Evolutionary conservation across 2,113 vertebrate species (phyloP).

Genomic region (Anoura caudifer): DNA sequence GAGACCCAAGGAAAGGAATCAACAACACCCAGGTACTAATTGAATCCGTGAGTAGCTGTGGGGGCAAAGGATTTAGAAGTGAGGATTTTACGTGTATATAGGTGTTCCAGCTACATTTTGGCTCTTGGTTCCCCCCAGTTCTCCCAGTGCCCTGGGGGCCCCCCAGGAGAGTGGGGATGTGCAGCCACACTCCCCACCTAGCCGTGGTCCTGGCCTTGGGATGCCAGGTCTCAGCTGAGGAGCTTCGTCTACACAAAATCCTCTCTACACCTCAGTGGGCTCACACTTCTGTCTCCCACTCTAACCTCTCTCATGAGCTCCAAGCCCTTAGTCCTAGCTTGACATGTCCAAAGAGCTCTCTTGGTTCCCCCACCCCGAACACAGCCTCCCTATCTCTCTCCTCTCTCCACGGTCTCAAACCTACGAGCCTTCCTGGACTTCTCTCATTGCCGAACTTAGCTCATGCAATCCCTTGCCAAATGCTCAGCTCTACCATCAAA

Average conservation of each 20-base stretch:
- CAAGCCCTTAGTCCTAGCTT: neutral
- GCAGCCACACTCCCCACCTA: neutral
- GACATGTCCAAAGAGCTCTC: neutral
- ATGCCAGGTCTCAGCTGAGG: neutral
- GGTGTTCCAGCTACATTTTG: neutral
- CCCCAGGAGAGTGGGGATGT: neutral
- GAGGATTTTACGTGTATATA: neutral
- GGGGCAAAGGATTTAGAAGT: too few relatives aligned
- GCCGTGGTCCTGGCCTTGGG: neutral
- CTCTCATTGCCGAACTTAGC: neutral
- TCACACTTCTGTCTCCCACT: neutral
- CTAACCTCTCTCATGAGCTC: neutral
- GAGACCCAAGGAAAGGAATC: neutral
- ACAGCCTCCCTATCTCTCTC: neutral
- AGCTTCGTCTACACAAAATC: neutral
- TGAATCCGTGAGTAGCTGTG: neutral
- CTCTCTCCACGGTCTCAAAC: neutral
- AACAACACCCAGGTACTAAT: neutral
- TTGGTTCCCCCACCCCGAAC: neutral
- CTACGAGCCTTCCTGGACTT: neutral
- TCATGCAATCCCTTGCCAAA: accelerated
- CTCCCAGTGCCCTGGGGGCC: neutral
- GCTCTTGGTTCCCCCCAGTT: neutral
- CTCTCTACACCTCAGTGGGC: neutral
- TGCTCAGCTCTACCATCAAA: neutral